phyloP scores from a whole-genome alignment of 2,797 vertebrate genomes.

The Silurus aristotelis region DNA sequence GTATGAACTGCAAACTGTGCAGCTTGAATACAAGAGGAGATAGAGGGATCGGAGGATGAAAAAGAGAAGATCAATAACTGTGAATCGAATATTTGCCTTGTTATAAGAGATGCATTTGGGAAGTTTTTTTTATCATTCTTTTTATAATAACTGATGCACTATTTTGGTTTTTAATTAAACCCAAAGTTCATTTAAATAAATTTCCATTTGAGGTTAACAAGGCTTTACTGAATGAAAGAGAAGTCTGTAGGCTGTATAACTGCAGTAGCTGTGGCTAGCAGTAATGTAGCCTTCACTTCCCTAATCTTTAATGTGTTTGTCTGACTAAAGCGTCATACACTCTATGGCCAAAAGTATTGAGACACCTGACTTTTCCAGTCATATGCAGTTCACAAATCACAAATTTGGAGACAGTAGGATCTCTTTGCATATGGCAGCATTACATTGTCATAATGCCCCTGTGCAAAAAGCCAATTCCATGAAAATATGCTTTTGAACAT shows the following conservation, averaged over 20 bases:
- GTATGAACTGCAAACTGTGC: conserved; percentile 57
- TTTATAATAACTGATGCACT: background rate
- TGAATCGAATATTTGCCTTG: background rate
- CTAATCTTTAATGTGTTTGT: too few relatives aligned
- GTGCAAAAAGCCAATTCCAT: too few relatives aligned
- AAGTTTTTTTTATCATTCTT: background rate
- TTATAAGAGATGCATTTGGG: background rate
- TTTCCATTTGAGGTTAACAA: background rate
- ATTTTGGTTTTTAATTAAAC: background rate
- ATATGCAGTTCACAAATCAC: too few relatives aligned
- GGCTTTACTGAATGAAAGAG: background rate
- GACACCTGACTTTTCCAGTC: too few relatives aligned
- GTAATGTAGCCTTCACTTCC: background rate
- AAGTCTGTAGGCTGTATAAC: background rate
- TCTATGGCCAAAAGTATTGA: too few relatives aligned
- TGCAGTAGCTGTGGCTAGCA: background rate
- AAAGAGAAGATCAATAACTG: background rate
- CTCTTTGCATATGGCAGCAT: too few relatives aligned
- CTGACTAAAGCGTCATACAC: too few relatives aligned
- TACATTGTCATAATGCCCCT: too few relatives aligned
- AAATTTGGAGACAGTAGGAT: too few relatives aligned
- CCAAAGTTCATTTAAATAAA: background rate
- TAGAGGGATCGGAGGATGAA: background rate
- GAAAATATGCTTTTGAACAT: too few relatives aligned
- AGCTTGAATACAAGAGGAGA: background rate